Evolutionary conservation across 2,113 vertebrate species (phyloP).

Genomic region (Pampusana beccarii): DNA sequence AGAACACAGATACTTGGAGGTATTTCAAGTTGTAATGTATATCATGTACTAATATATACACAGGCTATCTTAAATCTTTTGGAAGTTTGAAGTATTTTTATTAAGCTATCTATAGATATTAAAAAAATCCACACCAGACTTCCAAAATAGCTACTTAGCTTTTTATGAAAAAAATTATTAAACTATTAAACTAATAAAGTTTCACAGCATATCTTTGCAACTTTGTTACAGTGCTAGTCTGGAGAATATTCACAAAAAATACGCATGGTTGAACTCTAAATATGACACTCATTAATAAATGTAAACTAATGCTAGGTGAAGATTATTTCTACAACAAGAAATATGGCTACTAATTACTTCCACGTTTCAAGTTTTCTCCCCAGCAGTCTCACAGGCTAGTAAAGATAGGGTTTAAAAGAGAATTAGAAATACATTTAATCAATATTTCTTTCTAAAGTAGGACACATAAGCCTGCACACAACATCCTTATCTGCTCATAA

Average conservation of each 20-base stretch:
- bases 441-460: background rate
- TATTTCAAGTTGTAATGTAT: background rate
- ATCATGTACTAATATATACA: background rate
- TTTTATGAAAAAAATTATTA: no score
- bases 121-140: no score
- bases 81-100: background rate
- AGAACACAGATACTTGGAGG: background rate
- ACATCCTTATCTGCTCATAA: background rate
- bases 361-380: background rate
- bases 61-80: background rate
- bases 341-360: background rate
- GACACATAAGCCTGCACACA: background rate
- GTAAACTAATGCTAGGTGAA: background rate
- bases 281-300: background rate
- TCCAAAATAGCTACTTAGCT: no score
- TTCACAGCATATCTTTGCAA: background rate
- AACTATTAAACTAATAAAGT: background rate
- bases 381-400: background rate
- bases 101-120: no score
- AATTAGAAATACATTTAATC: background rate
- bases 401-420: background rate
- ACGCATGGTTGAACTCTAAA: background rate
- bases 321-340: background rate
- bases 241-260: background rate
- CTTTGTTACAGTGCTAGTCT: background rate